Conservation (phyloP, 2,888 invertebrate species). For the Eupithecia vulgata region DNA sequence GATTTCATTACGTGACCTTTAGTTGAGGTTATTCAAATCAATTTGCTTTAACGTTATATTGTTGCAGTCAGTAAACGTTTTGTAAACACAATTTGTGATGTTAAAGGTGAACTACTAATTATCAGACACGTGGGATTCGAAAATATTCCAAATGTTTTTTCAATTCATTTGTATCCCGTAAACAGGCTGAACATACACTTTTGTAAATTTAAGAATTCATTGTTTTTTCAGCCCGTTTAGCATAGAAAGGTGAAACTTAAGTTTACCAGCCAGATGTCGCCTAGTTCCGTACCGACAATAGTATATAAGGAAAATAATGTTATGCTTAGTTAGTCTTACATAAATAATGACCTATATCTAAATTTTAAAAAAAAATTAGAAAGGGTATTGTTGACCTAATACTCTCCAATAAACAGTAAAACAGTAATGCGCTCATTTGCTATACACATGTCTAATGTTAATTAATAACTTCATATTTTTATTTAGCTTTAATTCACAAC, state of each 20-base stretch:
- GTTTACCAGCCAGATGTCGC: no score
- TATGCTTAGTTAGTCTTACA: no score
- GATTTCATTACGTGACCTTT: slow-evolving; percentile 35
- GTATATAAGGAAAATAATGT: no score
- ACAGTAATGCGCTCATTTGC: no score
- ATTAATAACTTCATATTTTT: no score
- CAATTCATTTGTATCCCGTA: background rate
- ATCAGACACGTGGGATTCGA: background rate
- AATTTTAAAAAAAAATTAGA: no score
- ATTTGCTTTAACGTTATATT: slow-evolving; percentile 8
- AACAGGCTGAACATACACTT: background rate
- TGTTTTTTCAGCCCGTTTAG: background rate
- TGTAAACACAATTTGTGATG: background rate
- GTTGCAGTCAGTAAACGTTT: background rate
- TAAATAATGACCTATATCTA: no score
- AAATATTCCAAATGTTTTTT: background rate
- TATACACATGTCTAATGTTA: no score
- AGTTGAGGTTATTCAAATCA: slow-evolving; percentile 28
- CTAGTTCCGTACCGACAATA: no score
- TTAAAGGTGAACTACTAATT: background rate
- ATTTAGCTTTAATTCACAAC: no score
- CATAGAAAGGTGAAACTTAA: background rate
- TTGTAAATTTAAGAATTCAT: background rate
- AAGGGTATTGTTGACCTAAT: no score
- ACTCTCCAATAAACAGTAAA: no score